Evolutionary conservation across 2,113 vertebrate species (phyloP), one percentile per base, ranked within the genome.

Genomic region (Pituophis catenifer): DNA sequence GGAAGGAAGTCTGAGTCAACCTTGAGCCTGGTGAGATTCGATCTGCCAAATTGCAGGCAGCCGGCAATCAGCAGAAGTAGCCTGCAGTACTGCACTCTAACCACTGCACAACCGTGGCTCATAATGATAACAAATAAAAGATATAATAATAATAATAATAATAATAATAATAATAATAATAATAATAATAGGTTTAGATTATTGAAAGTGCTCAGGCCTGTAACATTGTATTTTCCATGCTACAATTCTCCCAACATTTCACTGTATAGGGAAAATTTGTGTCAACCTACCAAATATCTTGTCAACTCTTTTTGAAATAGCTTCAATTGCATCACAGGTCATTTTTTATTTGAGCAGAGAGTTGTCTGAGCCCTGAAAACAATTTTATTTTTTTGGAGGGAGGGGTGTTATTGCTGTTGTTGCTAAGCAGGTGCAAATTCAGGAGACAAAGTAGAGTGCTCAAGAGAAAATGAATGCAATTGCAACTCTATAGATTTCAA

Each of bases 391-490:
- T 38, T 93, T 94, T n/a, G 95, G n/a, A 8, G n/a, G 70, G 33
- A 19, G 33, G 70, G 2, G 33, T 8, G 33, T 44, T 81, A 5
- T 81, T 81, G 17, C 75, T 21, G 75, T 81, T 92, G 96, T 97
- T 97, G 95, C 96, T 97, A 97, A 95, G 96, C 96, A 96, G 96
- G 95, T 96, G 95, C 94, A 96, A 88, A 92, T 92, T 86, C 94
- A 93, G 93, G 94, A 94, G 96, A 81, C 93, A 94, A 96, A 96
- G 92, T 62, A 96, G 91, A 94, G 88, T 88, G 92, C 94, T 94
- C 53, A 59, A 93, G 94, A 95, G 92, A 92, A 92, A 96, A 96
- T 81, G 95, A 94, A 97, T 94, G 97, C 94, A 97, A 97, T 96
- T 94, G 95, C 95, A 90, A 95, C 97, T 94, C 95, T 95, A 95